Base-by-base conservation (phyloP, 2,797 vertebrate species). In the Urophycis tenuis region DNA sequence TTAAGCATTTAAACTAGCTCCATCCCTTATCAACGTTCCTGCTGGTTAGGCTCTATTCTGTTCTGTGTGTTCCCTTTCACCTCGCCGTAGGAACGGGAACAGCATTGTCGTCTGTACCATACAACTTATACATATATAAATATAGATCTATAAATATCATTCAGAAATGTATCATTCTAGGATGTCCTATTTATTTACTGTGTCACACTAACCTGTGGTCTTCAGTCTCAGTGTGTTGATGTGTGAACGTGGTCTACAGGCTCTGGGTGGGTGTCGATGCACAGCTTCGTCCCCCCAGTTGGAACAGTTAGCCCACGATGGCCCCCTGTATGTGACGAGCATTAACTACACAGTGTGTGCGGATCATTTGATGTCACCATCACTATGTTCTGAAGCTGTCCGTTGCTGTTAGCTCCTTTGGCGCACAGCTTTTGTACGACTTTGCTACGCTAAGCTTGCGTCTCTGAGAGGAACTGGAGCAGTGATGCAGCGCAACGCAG, bases 121-220 rank as follows among this genome's bases (percentile, higher is more conserved):
- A 86, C 87, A 86, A 87, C 89, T 90, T 91, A 90, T 89, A 89
- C 85, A 90, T 88, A 89, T 89, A 89, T 87, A 89, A 84, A 88
- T 82, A 81, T 87, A 91, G 81, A 85, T 78, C 49, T 79, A 76
- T 78, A 60, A 75, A 77, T 79, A 64, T 53, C 22, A 79, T 75
- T 87, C 88, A 86, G 90, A 85, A 89, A 80, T 84, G 86, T 91
- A 88, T 86, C 82, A 85, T 84, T 82, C 82, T 81, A 79, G 73
- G 75, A 79, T 89, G 82, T 92, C 91, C 90, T 89, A 91, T 93
- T 93, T 93, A 92, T 92, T 91, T 86, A 78, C 84, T 82, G 29
- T 67, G 74, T 72, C 72, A 76, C 22, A 49, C 49, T 60, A 60
- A n/a, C 19, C 49, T 11, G 49, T 60, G 7, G 49, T 60, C n/a